phyloP scores from a whole-genome alignment of 1,140 invertebrate genomes.

The Apis dorsata region DNA sequence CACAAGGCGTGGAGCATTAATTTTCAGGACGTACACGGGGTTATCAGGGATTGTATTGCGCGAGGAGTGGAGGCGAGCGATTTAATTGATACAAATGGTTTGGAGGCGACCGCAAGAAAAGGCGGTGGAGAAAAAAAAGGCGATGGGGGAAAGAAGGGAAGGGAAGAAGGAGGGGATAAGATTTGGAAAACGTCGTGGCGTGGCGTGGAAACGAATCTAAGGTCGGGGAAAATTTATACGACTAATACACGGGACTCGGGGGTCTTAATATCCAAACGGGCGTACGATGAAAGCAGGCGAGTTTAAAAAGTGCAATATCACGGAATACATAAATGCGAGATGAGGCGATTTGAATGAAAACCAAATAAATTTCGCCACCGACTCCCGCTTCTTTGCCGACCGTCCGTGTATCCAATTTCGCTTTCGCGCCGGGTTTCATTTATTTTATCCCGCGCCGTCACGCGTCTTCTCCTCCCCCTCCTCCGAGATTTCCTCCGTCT shows the following conservation, averaged over 20 bases:
- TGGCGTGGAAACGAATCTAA: slow-evolving; percentile 57
- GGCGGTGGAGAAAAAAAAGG: slow-evolving; percentile 1
- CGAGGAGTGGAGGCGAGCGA: slow-evolving; percentile 34
- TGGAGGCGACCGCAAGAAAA: slow-evolving; percentile 47
- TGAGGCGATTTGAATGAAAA: slow-evolving; percentile 78
- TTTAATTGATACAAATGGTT: slow-evolving; percentile 62
- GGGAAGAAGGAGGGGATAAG: not conserved
- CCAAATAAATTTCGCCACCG: slow-evolving; percentile 75
- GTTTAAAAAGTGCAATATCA: slow-evolving; percentile 78
- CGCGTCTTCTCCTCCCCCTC: slow-evolving; percentile 33
- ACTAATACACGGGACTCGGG: slow-evolving; percentile 71
- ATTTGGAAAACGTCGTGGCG: slow-evolving; percentile 17
- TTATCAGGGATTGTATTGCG: not conserved
- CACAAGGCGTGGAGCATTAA: slow-evolving; percentile 16
- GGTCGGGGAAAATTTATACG: slow-evolving; percentile 72
- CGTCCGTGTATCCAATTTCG: slow-evolving; percentile 74
- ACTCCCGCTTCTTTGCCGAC: slow-evolving; percentile 56
- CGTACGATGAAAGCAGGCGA: slow-evolving; percentile 67
- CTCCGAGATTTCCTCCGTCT: slow-evolving; percentile 46
- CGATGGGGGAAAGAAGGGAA: not conserved
- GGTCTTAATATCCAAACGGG: slow-evolving; percentile 73
- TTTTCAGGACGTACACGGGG: slow-evolving; percentile 1
- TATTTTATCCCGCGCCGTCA: slow-evolving; percentile 61
- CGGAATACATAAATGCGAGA: slow-evolving; percentile 79
- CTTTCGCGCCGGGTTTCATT: slow-evolving; percentile 74